These are phyloP conservation scores for Muscicapa striata DNA, from an alignment of 2,797 vertebrate species.

Conservation along the genomic window DNA sequence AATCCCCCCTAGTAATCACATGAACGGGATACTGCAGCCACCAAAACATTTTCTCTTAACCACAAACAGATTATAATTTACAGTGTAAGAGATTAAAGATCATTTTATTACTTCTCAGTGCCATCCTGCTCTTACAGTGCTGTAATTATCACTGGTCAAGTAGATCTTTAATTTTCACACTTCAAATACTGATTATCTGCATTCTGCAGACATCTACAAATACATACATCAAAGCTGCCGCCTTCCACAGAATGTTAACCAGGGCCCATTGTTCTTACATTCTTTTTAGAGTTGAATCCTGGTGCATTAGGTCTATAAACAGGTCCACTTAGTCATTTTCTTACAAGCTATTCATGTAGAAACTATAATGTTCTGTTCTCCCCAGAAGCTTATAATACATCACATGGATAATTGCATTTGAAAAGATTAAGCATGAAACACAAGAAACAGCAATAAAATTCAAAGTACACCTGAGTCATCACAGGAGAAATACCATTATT, in stretches of 20 bases:
- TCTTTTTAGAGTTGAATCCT: constrained; percentile 54
- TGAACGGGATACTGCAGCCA: not conserved
- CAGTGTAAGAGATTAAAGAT: constrained; percentile 51
- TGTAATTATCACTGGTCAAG: constrained; percentile 68
- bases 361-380: constrained; percentile 40
- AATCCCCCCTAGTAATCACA: not conserved
- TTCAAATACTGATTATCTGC: constrained; percentile 61
- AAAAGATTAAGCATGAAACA: constrained; percentile 50
- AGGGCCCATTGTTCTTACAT: not conserved
- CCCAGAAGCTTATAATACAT: constrained; percentile 60
- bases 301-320: constrained; percentile 68
- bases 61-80: constrained; percentile 51
- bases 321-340: constrained; percentile 69
- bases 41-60: constrained; percentile 27
- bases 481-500: constrained; percentile 39
- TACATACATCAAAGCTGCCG: constrained; percentile 59
- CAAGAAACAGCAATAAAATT: not conserved
- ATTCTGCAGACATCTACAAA: constrained; percentile 69
- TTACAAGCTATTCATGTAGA: constrained; percentile 53
- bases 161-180: constrained; percentile 70
- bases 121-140: constrained; percentile 16
- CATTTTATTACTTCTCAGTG: constrained; percentile 35
- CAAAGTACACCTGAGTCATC: constrained; percentile 9
- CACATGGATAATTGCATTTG: constrained; percentile 36
- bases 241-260: constrained; percentile 68